phyloP scores from a whole-genome alignment of 2,888 invertebrate species.

The Linnaemya tessellans region DNA sequence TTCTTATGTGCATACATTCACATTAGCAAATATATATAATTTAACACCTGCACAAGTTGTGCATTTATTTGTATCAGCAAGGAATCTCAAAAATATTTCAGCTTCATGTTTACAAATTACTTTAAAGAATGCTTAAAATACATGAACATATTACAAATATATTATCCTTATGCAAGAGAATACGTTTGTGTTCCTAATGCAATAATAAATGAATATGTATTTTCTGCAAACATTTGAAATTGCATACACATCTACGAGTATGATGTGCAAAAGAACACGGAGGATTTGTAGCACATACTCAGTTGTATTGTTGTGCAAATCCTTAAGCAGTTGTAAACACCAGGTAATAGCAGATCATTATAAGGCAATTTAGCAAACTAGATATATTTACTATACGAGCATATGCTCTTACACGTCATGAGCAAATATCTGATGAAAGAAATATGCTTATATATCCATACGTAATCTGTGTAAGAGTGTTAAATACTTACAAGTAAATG shows the following conservation, averaged over 20 bases:
- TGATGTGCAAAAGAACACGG: constrained; percentile 17
- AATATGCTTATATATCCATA: not conserved
- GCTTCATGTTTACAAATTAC: constrained; percentile 50
- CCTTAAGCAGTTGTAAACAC: constrained; percentile 14
- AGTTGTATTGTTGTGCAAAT: constrained; percentile 38
- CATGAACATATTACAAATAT: not conserved
- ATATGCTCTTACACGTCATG: not conserved
- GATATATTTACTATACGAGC: not conserved
- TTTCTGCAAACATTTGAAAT: constrained; percentile 21
- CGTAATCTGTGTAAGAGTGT: not conserved
- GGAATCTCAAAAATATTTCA: constrained; percentile 28
- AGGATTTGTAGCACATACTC: constrained; percentile 36
- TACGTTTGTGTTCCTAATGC: not conserved
- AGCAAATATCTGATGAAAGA: not conserved
- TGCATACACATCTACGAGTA: constrained; percentile 2
- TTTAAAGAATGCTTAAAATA: constrained; percentile 28
- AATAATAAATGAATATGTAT: not conserved
- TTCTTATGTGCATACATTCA: not conserved
- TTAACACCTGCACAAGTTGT: not conserved
- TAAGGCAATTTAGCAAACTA: not conserved
- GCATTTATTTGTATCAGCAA: not conserved
- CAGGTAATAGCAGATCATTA: constrained; percentile 35
- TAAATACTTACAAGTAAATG: not conserved
- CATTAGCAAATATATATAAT: not conserved
- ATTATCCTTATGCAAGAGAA: constrained; percentile 5